Percentiles rank a stretch among this genome's conserved stretches.
These are phyloP conservation scores for Drosophila pallidifrons DNA, from an alignment of 1,140 invertebrate species.

Conservation along the genomic window DNA sequence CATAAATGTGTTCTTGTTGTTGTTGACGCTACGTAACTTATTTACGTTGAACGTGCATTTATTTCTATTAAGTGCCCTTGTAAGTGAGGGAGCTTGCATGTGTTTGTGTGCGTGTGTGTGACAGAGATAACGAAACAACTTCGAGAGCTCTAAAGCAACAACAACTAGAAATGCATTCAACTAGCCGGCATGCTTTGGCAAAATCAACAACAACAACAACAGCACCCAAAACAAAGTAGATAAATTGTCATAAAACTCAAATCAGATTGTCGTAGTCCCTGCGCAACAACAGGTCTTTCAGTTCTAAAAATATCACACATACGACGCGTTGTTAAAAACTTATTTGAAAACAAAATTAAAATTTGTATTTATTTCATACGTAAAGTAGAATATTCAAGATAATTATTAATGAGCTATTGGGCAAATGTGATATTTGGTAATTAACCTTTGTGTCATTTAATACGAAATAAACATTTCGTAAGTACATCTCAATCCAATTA, in stretches of 20 bases:
- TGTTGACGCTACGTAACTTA: constrained; percentile 39
- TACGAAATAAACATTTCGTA: not conserved
- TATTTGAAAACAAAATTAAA: not conserved
- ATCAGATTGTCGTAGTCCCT: constrained; percentile 22
- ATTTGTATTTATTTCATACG: not conserved
- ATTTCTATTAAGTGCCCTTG: constrained; percentile 27
- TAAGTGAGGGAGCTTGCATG: not conserved
- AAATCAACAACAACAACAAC: constrained; percentile 7
- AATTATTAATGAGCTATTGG: not conserved
- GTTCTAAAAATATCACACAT: constrained; percentile 27
- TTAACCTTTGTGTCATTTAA: not conserved
- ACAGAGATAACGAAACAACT: constrained; percentile 8
- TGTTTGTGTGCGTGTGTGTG: not conserved
- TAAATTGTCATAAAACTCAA: not conserved
- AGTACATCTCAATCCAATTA: constrained; percentile 5
- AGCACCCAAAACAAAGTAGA: not conserved
- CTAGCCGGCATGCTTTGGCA: constrained; percentile 1
- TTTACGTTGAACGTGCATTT: constrained; percentile 31
- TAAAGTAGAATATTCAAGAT: not conserved
- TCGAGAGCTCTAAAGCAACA: not conserved
- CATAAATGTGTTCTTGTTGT: constrained; percentile 27
- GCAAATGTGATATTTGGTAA: not conserved
- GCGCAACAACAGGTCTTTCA: constrained; percentile 22
- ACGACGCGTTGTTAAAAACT: constrained; percentile 21
- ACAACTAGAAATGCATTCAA: constrained; percentile 13